A percentile compares a stretch with the other conserved stretches of the same genome.
Conservation (phyloP, 1,140 invertebrate genomes). For the Bombus haemorrhoidalis region DNA sequence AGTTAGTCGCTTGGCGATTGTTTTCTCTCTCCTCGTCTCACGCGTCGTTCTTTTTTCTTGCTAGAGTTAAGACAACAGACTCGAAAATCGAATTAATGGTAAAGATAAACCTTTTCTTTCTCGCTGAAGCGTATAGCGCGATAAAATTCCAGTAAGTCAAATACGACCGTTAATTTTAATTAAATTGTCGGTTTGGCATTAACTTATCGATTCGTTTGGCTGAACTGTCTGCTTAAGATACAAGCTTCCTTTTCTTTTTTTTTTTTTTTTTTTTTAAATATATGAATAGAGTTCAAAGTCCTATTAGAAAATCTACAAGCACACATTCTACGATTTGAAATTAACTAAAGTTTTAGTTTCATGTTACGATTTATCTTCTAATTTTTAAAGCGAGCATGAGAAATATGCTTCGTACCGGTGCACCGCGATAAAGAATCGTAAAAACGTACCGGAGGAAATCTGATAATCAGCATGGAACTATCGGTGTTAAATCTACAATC, state of each 20-base stretch:
- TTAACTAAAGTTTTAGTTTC: not conserved
- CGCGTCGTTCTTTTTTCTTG: not conserved
- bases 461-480: not conserved
- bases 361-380: too few species aligned
- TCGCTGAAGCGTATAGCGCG: not conserved
- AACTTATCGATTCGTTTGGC: not conserved
- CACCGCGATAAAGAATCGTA: not conserved
- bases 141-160: not conserved
- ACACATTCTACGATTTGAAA: not conserved
- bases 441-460: not conserved
- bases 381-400: not conserved
- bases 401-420: not conserved
- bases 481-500: not conserved
- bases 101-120: not conserved
- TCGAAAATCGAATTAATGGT: not conserved
- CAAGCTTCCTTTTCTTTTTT: not conserved
- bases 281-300: not conserved
- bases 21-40: not conserved
- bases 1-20: conserved; percentile 12
- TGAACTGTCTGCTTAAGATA: not conserved
- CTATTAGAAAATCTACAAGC: not conserved
- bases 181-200: not conserved
- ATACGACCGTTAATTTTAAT: not conserved
- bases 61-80: too few species aligned
- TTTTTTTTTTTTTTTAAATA: not conserved